Evolutionary conservation across 1,140 invertebrate genomes (phyloP).

Genomic region (Leptinotarsa texana): DNA sequence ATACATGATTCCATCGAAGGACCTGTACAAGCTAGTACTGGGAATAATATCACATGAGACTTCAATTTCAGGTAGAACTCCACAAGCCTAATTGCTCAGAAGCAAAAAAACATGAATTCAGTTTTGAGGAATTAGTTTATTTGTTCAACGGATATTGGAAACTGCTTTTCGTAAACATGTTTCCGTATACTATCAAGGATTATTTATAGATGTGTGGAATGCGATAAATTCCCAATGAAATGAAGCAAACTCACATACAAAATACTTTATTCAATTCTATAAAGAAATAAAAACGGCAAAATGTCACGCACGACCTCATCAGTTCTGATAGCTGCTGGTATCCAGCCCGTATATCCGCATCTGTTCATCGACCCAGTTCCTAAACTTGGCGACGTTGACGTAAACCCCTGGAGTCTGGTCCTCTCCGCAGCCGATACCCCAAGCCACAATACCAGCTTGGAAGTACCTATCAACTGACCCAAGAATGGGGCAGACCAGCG

Average conservation of each 20-base stretch:
- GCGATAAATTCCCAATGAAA: neutral
- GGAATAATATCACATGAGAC: too few relatives aligned
- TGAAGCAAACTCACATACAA: neutral
- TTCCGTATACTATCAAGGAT: too few relatives aligned
- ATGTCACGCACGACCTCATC: neutral
- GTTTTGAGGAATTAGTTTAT: too few relatives aligned
- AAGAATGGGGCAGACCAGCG: constrained; percentile 60
- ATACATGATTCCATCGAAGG: too few relatives aligned
- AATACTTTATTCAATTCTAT: constrained; percentile 5
- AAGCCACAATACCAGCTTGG: constrained; percentile 60
- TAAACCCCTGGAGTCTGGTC: constrained; percentile 60
- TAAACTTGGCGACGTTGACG: constrained; percentile 48
- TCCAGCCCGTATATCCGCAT: constrained; percentile 37
- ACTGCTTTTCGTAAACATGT: too few relatives aligned
- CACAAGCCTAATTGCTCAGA: too few relatives aligned
- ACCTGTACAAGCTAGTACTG: too few relatives aligned
- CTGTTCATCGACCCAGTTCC: constrained; percentile 51
- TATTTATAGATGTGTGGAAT: too few relatives aligned
- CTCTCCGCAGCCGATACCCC: constrained; percentile 61
- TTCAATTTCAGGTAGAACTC: too few relatives aligned
- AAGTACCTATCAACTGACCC: constrained; percentile 51
- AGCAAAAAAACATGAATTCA: too few relatives aligned
- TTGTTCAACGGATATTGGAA: too few relatives aligned
- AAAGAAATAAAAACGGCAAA: neutral
- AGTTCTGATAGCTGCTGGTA: constrained; percentile 32